Evolutionary conservation across 2,888 invertebrate species (phyloP).

Genomic region (Nephrotoma appendiculata): DNA sequence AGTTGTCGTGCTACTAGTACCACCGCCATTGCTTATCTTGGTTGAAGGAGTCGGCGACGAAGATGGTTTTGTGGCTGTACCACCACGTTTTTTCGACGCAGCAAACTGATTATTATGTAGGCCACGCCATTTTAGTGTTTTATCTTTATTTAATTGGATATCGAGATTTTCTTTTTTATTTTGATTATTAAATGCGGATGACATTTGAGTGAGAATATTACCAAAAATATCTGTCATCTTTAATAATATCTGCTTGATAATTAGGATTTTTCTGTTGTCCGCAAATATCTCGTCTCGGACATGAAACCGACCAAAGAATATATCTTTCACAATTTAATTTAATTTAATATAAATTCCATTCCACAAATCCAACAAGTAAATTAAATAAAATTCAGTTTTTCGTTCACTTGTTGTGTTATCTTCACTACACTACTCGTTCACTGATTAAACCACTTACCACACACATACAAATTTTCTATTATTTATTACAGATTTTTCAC

Average conservation of each 20-base stretch:
- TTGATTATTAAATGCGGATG: constrained; percentile 23
- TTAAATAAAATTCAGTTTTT: background rate
- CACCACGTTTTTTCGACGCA: constrained; percentile 28
- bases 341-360: background rate
- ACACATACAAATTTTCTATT: background rate
- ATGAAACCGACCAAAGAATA: background rate
- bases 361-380: background rate
- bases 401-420: background rate
- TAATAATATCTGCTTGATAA: background rate
- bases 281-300: background rate
- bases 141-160: constrained; percentile 28
- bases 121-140: constrained; percentile 31
- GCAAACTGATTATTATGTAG: constrained; percentile 31
- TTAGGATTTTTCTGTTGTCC: background rate
- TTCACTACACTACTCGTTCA: background rate
- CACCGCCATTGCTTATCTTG: background rate
- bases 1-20: background rate
- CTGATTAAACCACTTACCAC: background rate
- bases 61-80: constrained; percentile 19
- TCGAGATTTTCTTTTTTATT: constrained; percentile 15
- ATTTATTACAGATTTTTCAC: background rate
- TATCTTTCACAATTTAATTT: background rate
- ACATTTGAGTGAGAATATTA: constrained; percentile 27
- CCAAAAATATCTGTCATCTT: constrained; percentile 26
- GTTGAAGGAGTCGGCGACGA: background rate